Evolutionary conservation across 2,797 vertebrate species (phyloP).

Genomic region (Oophaga sylvatica): DNA sequence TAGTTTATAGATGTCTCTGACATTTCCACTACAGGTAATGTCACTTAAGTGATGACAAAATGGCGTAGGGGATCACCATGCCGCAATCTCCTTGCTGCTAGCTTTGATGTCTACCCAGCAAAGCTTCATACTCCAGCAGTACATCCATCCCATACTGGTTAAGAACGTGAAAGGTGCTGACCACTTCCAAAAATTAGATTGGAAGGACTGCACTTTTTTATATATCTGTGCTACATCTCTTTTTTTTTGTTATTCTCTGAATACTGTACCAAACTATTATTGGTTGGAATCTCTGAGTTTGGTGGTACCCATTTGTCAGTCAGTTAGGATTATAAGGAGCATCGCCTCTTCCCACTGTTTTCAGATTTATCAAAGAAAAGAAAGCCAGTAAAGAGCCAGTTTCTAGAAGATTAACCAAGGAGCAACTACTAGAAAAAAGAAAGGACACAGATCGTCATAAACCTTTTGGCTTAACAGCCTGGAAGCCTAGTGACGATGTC

Average conservation of each 20-base stretch:
- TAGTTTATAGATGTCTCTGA: too few relatives aligned
- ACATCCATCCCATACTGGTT: too few relatives aligned
- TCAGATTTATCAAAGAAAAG: conserved; percentile 41
- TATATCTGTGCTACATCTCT: neutral
- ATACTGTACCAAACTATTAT: neutral
- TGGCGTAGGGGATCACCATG: too few relatives aligned
- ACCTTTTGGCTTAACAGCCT: conserved; percentile 71
- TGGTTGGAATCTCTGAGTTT: neutral
- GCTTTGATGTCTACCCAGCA: too few relatives aligned
- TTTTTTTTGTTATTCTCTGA: neutral
- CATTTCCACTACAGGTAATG: too few relatives aligned
- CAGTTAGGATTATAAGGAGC: neutral
- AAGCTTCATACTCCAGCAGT: too few relatives aligned
- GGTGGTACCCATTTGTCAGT: neutral
- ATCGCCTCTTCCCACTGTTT: neutral
- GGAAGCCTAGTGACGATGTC: conserved; percentile 85
- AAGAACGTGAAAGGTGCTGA: too few relatives aligned
- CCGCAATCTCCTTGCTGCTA: too few relatives aligned
- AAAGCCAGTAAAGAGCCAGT: conserved; percentile 55
- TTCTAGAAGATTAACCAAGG: conserved; percentile 43
- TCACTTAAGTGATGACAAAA: too few relatives aligned
- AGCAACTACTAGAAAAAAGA: conserved; percentile 68
- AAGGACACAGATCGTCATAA: conserved; percentile 73
- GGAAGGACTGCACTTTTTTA: too few relatives aligned
- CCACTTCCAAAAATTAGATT: too few relatives aligned